These are phyloP conservation scores for Stigmatopora argus DNA, from an alignment of 2,113 vertebrate genomes.

Conservation along the genomic window DNA sequence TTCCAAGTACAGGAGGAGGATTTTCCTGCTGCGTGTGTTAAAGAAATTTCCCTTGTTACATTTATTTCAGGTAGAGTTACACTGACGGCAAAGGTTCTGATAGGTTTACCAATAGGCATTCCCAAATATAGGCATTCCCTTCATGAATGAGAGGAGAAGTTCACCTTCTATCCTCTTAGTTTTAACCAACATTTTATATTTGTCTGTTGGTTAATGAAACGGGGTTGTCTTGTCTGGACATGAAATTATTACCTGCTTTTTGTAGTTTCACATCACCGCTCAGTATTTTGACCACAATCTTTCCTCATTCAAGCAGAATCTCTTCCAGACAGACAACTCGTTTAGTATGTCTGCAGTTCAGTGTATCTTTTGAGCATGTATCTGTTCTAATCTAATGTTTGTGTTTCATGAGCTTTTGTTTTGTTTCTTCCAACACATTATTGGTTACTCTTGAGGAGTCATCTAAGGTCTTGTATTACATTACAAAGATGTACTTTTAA, in stretches of 20 bases:
- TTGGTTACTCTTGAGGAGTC: not conserved
- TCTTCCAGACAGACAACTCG: conserved; percentile 54
- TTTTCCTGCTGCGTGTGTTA: conserved; percentile 42
- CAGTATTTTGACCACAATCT: conserved; percentile 42
- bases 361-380: conserved; percentile 14
- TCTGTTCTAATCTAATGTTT: conserved; percentile 37
- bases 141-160: not conserved
- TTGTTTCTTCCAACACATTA: not conserved
- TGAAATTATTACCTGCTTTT: not conserved
- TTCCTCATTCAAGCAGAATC: conserved; percentile 51
- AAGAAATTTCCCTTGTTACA: conserved; percentile 24
- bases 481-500: not conserved
- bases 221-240: not conserved
- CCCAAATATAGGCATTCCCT: not conserved
- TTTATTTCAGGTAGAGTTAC: conserved; percentile 1
- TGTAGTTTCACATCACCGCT: conserved; percentile 11
- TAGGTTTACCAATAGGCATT: too few relatives aligned
- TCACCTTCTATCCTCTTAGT: not conserved
- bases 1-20: conserved; percentile 52
- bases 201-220: not conserved
- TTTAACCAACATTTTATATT: not conserved
- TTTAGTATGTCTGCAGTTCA: conserved; percentile 43
- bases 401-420: not conserved
- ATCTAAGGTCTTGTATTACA: not conserved
- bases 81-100: not conserved